phyloP scores from a whole-genome alignment of 2,113 vertebrate genomes.

The Acanthisitta chloris region DNA sequence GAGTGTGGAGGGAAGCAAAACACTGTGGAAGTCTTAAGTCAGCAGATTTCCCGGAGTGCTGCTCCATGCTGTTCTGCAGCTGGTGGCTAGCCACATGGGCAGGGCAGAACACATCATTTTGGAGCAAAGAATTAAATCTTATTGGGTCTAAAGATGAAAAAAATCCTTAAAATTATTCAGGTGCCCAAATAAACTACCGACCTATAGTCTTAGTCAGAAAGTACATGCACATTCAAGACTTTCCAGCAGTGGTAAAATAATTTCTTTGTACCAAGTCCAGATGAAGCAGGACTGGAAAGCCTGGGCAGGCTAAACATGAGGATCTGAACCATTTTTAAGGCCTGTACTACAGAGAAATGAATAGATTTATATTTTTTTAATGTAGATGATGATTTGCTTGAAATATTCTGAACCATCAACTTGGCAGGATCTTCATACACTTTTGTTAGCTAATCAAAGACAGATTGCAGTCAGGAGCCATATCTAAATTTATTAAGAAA shows the following conservation, averaged over 20 bases:
- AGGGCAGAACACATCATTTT: not conserved
- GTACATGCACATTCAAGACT: not conserved
- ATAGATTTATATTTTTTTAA: not conserved
- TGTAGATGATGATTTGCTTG: constrained; percentile 47
- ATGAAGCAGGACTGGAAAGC: not conserved
- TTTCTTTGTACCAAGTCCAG: not conserved
- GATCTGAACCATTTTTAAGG: not conserved
- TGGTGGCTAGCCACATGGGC: no score
- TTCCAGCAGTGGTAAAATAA: not conserved
- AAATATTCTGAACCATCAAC: constrained; percentile 62
- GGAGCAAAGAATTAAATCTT: not conserved
- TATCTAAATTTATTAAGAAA: constrained; percentile 83
- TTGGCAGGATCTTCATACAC: constrained; percentile 69
- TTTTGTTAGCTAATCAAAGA: constrained; percentile 79
- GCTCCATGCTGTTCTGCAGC: not conserved
- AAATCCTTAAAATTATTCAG: not conserved
- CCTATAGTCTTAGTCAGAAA: not conserved
- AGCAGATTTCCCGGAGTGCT: not conserved
- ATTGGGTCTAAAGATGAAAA: not conserved
- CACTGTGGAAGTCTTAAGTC: not conserved
- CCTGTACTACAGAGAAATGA: not conserved
- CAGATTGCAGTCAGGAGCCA: constrained; percentile 76
- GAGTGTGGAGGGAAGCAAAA: not conserved
- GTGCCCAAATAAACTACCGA: not conserved
- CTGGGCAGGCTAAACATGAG: not conserved